Conservation (phyloP, 2,113 vertebrate genomes). For the Erythrolamprus reginae region DNA sequence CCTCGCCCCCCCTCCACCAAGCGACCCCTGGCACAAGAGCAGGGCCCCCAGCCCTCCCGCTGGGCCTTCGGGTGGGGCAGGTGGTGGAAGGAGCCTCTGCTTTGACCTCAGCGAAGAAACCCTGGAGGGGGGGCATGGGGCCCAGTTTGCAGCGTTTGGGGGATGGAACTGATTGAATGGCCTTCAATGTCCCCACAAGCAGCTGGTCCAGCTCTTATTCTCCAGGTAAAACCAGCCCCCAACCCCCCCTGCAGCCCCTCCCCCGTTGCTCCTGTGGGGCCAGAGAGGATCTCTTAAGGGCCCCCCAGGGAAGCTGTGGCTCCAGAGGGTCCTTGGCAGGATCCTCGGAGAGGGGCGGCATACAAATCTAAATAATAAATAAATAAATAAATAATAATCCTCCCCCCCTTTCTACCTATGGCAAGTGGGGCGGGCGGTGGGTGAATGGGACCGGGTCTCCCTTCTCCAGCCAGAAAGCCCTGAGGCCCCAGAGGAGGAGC, state of each 20-base stretch:
- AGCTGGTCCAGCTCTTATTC: background rate
- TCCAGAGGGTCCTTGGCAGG: background rate
- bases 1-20: background rate
- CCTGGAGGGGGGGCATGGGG: background rate
- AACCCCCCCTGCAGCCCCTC: background rate
- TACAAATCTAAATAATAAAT: no score
- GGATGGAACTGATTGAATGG: background rate
- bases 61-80: background rate
- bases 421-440: background rate
- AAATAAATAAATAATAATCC: no score
- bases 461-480: background rate
- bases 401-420: background rate
- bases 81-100: background rate
- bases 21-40: background rate
- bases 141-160: background rate
- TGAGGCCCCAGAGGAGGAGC: background rate
- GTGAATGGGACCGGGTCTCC: background rate
- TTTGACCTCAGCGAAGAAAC: background rate
- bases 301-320: no score
- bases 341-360: no score
- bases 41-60: fast-evolving
- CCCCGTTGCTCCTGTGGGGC: background rate
- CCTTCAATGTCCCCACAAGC: background rate
- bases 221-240: background rate
- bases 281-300: no score